Conservation (phyloP, 2,113 vertebrate species). For the Ageneiosus marmoratus region DNA sequence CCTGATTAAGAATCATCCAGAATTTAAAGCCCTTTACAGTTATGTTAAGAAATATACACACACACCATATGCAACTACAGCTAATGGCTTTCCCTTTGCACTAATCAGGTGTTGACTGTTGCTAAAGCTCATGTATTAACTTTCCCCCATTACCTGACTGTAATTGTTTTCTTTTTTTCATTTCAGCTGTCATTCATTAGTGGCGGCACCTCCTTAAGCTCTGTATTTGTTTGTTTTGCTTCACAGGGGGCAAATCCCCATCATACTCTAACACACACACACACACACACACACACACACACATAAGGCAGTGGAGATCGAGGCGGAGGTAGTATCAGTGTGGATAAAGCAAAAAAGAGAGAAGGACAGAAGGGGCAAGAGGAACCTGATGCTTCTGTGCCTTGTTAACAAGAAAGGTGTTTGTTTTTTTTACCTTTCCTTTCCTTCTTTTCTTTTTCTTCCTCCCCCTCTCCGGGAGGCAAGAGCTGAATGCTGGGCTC, state of each 20-base stretch:
- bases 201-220: slow-evolving; percentile 42
- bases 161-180: slow-evolving; percentile 14
- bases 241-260: slow-evolving; percentile 35
- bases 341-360: background rate
- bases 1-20: background rate
- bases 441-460: slow-evolving; percentile 53
- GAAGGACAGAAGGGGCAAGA: slow-evolving; percentile 16
- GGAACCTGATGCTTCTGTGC: slow-evolving; percentile 52
- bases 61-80: background rate
- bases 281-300: slow-evolving; percentile 29
- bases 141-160: slow-evolving; percentile 19
- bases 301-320: background rate
- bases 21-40: background rate
- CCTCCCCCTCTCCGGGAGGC: slow-evolving; percentile 53
- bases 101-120: background rate
- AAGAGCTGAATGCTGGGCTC: slow-evolving; percentile 31
- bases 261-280: slow-evolving; percentile 22
- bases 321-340: background rate
- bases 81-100: slow-evolving; percentile 12
- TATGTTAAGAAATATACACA: background rate
- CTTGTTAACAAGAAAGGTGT: slow-evolving; percentile 57
- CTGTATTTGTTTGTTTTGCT: slow-evolving; percentile 49
- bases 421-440: slow-evolving; percentile 55
- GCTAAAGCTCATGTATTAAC: slow-evolving; percentile 15
- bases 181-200: slow-evolving; percentile 54